These are phyloP conservation scores for Cinclus cinclus DNA, from an alignment of 2,113 vertebrate species.

Conservation along the genomic window DNA sequence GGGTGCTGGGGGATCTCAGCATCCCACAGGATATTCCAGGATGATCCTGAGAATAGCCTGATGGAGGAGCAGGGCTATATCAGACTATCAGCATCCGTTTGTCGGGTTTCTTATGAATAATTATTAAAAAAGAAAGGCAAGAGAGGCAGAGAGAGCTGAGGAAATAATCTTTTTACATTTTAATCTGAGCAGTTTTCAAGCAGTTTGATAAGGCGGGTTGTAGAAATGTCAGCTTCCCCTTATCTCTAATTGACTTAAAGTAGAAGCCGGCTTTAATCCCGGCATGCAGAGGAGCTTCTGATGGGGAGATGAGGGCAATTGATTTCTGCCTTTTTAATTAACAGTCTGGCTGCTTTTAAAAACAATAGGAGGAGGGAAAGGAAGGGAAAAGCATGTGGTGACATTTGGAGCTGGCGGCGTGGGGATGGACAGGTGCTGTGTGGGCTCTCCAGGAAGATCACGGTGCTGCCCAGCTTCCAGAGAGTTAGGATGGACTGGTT, in stretches of 20 bases:
- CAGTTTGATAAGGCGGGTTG: conserved; percentile 72
- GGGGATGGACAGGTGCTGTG: background rate
- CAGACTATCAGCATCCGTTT: background rate
- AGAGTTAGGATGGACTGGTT: background rate
- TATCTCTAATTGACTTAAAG: conserved; percentile 83
- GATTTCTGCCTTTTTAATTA: conserved; percentile 81
- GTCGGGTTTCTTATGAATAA: conserved; percentile 62
- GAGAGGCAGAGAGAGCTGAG: conserved; percentile 42
- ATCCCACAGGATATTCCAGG: background rate
- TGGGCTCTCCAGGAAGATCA: background rate
- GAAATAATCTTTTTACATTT: conserved; percentile 79
- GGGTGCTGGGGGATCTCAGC: background rate
- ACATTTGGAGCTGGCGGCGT: background rate
- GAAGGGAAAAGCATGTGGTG: background rate
- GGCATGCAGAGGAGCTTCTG: conserved; percentile 75
- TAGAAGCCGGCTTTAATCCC: conserved; percentile 76
- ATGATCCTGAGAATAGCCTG: background rate
- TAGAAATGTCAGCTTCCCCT: conserved; percentile 80
- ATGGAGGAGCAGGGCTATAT: background rate
- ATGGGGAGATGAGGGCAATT: conserved; percentile 77
- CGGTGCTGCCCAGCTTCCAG: background rate
- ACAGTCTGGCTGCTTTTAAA: conserved; percentile 66
- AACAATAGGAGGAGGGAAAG: conserved; percentile 55
- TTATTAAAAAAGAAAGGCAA: conserved; percentile 19
- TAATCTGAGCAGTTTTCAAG: conserved; percentile 76